These are phyloP conservation scores for Catharus fuscescens DNA, from an alignment of 2,113 vertebrate species.

Conservation along the genomic window DNA sequence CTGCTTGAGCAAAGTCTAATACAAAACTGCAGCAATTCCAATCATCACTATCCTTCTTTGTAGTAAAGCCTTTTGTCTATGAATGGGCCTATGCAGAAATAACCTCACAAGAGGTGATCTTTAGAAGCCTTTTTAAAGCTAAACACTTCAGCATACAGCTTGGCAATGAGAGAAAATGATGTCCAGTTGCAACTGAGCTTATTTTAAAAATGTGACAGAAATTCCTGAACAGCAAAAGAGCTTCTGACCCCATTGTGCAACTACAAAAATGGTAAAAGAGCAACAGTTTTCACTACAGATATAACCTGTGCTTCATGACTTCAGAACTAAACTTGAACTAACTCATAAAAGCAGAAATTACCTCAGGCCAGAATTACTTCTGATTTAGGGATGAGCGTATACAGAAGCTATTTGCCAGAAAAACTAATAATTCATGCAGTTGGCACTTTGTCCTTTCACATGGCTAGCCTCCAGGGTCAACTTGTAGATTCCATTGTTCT, in stretches of 20 bases:
- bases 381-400: slow-evolving; percentile 22
- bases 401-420: slow-evolving; percentile 35
- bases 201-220: not conserved
- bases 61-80: not conserved
- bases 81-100: not conserved
- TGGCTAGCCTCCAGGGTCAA: slow-evolving; percentile 43
- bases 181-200: not conserved
- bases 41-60: not conserved
- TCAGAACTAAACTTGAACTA: not conserved
- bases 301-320: not conserved
- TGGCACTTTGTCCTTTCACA: slow-evolving; percentile 31
- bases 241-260: not conserved
- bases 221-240: not conserved
- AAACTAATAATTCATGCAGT: slow-evolving; percentile 27
- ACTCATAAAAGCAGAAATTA: slow-evolving; percentile 25
- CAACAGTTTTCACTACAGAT: not conserved
- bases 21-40: not conserved
- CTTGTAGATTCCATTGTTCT: slow-evolving; percentile 20
- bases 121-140: not conserved
- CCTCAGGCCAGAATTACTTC: not conserved
- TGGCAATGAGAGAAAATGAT: not conserved
- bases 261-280: not conserved
- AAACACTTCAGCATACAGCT: not conserved
- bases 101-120: not conserved
- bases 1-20: not conserved